phyloP scores from a whole-genome alignment of 64 coral and sea anemone genomes.

The Catalaphyllia jardinei region DNA sequence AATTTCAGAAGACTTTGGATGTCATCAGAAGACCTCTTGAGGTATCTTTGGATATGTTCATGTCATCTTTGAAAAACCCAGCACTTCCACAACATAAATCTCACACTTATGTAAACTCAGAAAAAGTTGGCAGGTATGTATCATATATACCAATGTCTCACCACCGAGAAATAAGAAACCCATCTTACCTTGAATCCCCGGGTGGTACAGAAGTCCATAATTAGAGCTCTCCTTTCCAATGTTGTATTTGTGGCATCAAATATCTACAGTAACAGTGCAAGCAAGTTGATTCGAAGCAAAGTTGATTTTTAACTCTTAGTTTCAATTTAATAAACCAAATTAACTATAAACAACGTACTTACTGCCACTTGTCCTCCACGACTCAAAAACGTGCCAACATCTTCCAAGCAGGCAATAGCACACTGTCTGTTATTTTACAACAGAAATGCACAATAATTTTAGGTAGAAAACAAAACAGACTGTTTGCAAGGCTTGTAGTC shows the following conservation, averaged over 20 bases:
- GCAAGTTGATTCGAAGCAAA: neutral
- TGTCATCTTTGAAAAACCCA: too few species aligned
- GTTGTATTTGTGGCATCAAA: constrained; percentile 99
- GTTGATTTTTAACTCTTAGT: neutral
- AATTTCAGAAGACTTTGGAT: too few species aligned
- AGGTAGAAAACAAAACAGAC: neutral
- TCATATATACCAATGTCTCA: too few species aligned
- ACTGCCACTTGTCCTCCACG: constrained; percentile 82
- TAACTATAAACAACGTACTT: neutral
- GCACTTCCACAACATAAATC: too few species aligned
- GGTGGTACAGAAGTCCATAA: constrained; percentile 81
- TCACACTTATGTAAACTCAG: too few species aligned
- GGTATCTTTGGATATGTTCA: too few species aligned
- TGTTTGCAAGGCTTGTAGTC: neutral
- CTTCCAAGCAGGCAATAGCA: constrained; percentile 81
- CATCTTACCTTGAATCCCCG: constrained; percentile 83
- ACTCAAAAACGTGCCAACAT: constrained; percentile 81
- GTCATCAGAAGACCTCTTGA: too few species aligned
- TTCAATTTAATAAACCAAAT: neutral
- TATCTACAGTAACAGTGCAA: constrained; percentile 46
- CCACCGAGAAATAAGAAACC: neutral
- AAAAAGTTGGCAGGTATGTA: too few species aligned
- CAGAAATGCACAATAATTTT: neutral
- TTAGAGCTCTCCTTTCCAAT: constrained; percentile 76
- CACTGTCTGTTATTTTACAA: constrained; percentile 65